These are phyloP conservation scores for Hydrolagus affinis DNA, from an alignment of 2,113 vertebrate species.

Conservation along the genomic window DNA sequence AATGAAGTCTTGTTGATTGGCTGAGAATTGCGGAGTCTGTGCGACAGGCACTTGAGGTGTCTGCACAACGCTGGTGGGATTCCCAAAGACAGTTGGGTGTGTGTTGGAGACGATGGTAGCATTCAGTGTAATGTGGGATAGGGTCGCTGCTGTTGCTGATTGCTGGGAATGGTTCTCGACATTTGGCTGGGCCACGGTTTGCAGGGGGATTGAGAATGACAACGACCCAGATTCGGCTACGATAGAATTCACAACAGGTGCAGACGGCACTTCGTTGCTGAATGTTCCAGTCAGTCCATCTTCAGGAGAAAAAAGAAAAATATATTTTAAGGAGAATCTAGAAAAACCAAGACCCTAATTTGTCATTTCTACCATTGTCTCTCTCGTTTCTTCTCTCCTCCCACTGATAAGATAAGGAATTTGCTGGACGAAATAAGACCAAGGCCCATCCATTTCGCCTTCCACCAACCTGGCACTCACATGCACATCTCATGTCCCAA, in stretches of 20 bases:
- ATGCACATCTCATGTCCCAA: too few species aligned
- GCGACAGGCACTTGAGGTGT: constrained; percentile 71
- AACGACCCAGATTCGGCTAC: constrained; percentile 57
- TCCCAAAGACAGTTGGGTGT: constrained; percentile 58
- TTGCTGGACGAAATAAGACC: too few species aligned
- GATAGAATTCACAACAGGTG: constrained; percentile 49
- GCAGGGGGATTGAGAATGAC: constrained; percentile 60
- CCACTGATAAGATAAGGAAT: background rate
- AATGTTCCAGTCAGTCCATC: constrained; percentile 53
- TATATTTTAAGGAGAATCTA: background rate
- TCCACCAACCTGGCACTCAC: too few species aligned
- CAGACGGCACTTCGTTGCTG: constrained; percentile 54
- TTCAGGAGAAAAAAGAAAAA: background rate
- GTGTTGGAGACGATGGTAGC: constrained; percentile 49
- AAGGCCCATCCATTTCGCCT: too few species aligned
- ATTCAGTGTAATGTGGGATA: constrained; percentile 43
- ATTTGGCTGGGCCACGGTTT: constrained; percentile 56
- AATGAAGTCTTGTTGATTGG: constrained; percentile 67
- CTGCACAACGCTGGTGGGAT: constrained; percentile 60
- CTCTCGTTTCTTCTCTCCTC: background rate
- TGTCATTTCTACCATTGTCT: background rate
- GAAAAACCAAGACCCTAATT: background rate
- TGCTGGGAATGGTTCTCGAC: constrained; percentile 57
- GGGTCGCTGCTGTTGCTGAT: constrained; percentile 47
- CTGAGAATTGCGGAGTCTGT: constrained; percentile 66